phyloP scores from a whole-genome alignment of 2,888 invertebrate species.

The Idaea straminata region DNA sequence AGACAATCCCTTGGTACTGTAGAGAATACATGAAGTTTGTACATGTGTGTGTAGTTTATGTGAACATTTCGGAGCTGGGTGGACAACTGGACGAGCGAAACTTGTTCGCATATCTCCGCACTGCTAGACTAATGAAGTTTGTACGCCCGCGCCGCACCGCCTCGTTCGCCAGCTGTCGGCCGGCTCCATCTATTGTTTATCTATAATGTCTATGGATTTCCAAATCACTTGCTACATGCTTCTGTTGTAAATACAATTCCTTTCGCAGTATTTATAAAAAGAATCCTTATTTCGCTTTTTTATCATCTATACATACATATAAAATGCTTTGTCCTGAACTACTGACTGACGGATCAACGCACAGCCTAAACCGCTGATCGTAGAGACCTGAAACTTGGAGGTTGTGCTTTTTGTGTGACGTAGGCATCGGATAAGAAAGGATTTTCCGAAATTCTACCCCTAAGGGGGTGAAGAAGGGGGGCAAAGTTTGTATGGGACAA shows the following conservation, averaged over 20 bases:
- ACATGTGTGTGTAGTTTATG: not conserved
- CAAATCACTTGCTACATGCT: not conserved
- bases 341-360: too few relatives aligned
- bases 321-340: too few relatives aligned
- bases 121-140: constrained; percentile 33
- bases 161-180: constrained; percentile 28
- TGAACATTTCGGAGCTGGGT: not conserved
- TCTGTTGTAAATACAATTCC: not conserved
- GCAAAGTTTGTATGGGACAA: too few relatives aligned
- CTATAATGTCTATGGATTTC: not conserved
- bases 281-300: not conserved
- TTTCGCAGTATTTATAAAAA: constrained; percentile 1
- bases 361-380: too few relatives aligned
- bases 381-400: too few relatives aligned
- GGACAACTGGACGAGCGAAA: constrained; percentile 9
- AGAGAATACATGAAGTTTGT: not conserved
- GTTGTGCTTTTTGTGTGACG: too few relatives aligned
- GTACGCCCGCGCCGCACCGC: constrained; percentile 9
- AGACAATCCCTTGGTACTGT: not conserved
- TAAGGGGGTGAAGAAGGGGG: too few relatives aligned
- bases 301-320: too few relatives aligned
- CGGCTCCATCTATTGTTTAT: constrained; percentile 21
- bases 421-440: too few relatives aligned
- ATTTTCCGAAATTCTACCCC: too few relatives aligned
- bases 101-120: constrained; percentile 10